Evolutionary conservation across 1,140 invertebrate genomes (phyloP).

Genomic region (Sarcophaga bullata): DNA sequence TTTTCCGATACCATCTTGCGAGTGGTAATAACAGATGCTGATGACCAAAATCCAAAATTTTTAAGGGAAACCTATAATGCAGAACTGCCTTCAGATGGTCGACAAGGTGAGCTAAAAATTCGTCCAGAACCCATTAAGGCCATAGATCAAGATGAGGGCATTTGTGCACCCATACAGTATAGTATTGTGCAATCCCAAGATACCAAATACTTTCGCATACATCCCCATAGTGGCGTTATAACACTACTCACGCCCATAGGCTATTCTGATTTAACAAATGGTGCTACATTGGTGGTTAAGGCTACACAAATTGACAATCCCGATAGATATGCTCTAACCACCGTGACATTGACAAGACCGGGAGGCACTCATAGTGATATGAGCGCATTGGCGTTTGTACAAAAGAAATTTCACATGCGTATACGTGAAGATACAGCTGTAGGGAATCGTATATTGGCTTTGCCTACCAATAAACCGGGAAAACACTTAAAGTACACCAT

Average conservation of each 20-base stretch:
- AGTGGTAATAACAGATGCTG: slow-evolving; percentile 87
- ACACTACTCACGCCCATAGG: slow-evolving; percentile 70
- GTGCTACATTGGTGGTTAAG: slow-evolving; percentile 78
- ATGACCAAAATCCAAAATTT: slow-evolving; percentile 92
- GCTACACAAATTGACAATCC: slow-evolving; percentile 88
- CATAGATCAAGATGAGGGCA: slow-evolving; percentile 78
- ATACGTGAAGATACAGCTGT: slow-evolving; percentile 81
- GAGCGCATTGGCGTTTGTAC: slow-evolving; percentile 73
- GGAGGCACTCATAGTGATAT: slow-evolving; percentile 64
- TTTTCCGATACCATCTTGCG: slow-evolving; percentile 78
- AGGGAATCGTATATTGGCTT: slow-evolving; percentile 74
- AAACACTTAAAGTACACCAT: slow-evolving; percentile 68
- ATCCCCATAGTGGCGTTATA: slow-evolving; percentile 74
- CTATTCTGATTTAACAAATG: slow-evolving; percentile 72
- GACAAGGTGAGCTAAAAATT: slow-evolving; percentile 66
- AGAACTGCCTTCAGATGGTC: slow-evolving; percentile 70
- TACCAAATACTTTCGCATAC: slow-evolving; percentile 66
- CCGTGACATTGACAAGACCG: slow-evolving; percentile 72
- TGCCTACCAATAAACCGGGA: slow-evolving; percentile 72
- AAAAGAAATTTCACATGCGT: slow-evolving; percentile 76
- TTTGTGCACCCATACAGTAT: slow-evolving; percentile 77
- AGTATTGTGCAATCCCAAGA: slow-evolving; percentile 68
- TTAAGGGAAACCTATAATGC: slow-evolving; percentile 80
- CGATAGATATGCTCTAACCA: slow-evolving; percentile 86
- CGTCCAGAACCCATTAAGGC: slow-evolving; percentile 73